Evolutionary conservation across 2,888 invertebrate genomes (phyloP).

Genomic region (Scaptomyza polygonia): DNA sequence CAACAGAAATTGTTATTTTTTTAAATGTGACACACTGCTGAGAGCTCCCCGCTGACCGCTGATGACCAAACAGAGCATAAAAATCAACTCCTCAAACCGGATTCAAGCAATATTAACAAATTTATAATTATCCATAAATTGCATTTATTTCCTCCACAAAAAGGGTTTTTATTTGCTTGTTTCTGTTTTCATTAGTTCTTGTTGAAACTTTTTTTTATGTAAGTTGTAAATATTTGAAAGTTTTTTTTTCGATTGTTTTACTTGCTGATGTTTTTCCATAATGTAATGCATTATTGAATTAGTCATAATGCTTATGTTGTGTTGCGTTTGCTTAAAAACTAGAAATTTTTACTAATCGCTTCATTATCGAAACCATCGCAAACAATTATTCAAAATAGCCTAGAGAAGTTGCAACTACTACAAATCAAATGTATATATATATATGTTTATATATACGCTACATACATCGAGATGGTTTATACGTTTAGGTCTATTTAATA

Average conservation of each 20-base stretch:
- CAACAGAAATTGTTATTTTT: not conserved
- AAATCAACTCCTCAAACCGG: not conserved
- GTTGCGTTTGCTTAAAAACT: conserved; percentile 63
- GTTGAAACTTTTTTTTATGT: conserved; percentile 73
- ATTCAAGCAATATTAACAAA: not conserved
- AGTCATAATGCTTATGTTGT: conserved; percentile 63
- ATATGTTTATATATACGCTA: conserved; percentile 45
- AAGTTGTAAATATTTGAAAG: conserved; percentile 77
- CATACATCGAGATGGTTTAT: conserved; percentile 70
- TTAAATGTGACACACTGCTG: not conserved
- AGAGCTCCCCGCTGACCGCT: not conserved
- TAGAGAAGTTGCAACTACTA: conserved; percentile 76
- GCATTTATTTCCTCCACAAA: conserved; percentile 76
- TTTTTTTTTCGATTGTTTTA: conserved; percentile 48
- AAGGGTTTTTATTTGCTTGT: conserved; percentile 52
- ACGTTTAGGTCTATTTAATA: conserved; percentile 62
- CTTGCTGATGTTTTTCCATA: conserved; percentile 45
- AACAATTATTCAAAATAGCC: conserved; percentile 76
- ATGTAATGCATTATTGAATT: conserved; percentile 52
- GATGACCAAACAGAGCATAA: not conserved
- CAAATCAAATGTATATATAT: conserved; percentile 56
- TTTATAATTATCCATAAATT: conserved; percentile 72
- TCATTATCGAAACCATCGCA: conserved; percentile 71
- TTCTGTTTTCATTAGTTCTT: conserved; percentile 62
- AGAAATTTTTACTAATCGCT: conserved; percentile 76